Conservation (phyloP, 1,140 invertebrate genomes). For the Eueides isabella region DNA sequence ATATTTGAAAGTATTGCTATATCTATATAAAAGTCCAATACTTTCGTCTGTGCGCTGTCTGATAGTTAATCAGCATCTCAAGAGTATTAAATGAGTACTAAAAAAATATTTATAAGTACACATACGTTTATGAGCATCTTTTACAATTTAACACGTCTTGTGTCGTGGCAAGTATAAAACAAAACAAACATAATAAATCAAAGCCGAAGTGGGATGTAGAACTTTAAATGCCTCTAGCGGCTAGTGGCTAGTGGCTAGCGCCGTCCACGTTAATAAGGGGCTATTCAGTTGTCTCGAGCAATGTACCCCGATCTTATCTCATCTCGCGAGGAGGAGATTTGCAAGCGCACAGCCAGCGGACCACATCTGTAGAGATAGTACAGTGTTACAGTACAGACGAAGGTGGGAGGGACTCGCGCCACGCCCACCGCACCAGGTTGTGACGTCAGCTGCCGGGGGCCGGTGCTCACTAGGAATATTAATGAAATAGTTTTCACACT, state of each 20-base stretch:
- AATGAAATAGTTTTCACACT: background rate
- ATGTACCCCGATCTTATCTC: constrained; percentile 20
- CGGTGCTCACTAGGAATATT: background rate
- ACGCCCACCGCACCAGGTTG: constrained; percentile 43
- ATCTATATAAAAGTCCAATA: too few species aligned
- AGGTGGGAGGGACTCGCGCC: constrained; percentile 38
- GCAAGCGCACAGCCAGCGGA: constrained; percentile 21
- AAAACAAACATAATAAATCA: background rate
- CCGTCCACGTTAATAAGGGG: background rate
- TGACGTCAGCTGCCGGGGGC: constrained; percentile 29
- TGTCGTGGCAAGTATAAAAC: background rate
- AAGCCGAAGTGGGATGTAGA: background rate
- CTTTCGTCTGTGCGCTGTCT: too few species aligned
- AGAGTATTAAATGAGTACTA: too few species aligned
- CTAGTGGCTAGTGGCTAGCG: too few species aligned
- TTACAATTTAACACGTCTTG: background rate
- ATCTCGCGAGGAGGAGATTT: constrained; percentile 4
- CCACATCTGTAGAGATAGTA: background rate
- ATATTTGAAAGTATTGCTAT: too few species aligned
- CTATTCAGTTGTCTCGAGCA: constrained; percentile 7
- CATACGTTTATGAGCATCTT: too few species aligned
- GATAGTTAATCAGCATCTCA: too few species aligned
- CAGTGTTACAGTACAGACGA: background rate
- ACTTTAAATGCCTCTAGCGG: background rate
- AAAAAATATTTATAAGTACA: too few species aligned